Evolutionary conservation across 1,140 invertebrate genomes (phyloP).

Genomic region (Aphelenchoides fujianensis): DNA sequence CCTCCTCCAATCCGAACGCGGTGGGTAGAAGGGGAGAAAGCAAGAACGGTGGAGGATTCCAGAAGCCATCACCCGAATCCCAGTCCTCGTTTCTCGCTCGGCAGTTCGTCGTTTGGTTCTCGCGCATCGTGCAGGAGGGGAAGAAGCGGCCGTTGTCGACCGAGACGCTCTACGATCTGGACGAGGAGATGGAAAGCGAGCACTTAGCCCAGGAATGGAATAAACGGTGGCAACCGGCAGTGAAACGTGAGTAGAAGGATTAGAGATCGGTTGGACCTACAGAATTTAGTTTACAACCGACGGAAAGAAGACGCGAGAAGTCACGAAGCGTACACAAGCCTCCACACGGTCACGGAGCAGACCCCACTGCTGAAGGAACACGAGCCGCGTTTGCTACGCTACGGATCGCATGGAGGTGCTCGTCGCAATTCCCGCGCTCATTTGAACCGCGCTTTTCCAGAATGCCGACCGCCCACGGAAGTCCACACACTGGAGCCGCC

Average conservation of each 20-base stretch:
- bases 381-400: neutral
- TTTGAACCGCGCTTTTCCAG: neutral
- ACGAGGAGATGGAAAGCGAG: conserved; percentile 65
- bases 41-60: conserved; percentile 65
- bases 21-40: conserved; percentile 22
- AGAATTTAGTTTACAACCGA: conserved; percentile 3
- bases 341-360: conserved; percentile 5
- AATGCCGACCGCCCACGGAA: neutral
- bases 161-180: conserved; percentile 83
- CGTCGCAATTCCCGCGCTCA: neutral
- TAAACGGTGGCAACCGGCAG: neutral
- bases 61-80: conserved; percentile 79
- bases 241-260: neutral
- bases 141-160: conserved; percentile 70
- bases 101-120: conserved; percentile 87
- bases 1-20: no score
- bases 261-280: neutral
- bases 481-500: neutral
- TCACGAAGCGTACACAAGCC: neutral
- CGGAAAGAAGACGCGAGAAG: neutral
- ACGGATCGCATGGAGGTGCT: conserved; percentile 15
- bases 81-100: conserved; percentile 80
- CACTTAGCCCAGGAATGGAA: conserved; percentile 1
- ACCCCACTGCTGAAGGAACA: conserved; percentile 9
- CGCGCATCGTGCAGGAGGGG: conserved; percentile 64